Percentiles rank a stretch among this genome's conserved stretches.
phyloP scores from a whole-genome alignment of 2,113 vertebrate genomes.

The Bubalus kerabau region DNA sequence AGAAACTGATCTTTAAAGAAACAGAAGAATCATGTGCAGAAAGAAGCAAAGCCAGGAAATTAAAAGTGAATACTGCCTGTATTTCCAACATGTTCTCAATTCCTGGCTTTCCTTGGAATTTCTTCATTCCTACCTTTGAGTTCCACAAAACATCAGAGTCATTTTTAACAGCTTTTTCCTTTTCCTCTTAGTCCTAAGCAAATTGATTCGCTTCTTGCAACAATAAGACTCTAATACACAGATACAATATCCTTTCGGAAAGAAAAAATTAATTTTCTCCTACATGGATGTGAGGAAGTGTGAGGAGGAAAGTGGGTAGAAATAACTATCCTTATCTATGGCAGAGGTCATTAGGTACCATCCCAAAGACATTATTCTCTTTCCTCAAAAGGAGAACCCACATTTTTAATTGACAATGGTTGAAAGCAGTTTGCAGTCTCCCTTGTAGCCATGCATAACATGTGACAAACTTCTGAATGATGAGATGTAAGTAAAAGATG shows the following conservation, averaged over 20 bases:
- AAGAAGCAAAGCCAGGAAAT: neutral
- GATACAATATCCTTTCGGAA: neutral
- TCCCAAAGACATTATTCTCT: neutral
- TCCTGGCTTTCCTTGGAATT: neutral
- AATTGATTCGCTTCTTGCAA: neutral
- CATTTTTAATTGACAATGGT: neutral
- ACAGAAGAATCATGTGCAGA: neutral
- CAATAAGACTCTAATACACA: neutral
- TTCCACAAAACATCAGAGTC: neutral
- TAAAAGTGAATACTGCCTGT: neutral
- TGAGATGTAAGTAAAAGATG: neutral
- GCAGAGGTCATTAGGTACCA: neutral
- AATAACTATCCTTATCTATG: neutral
- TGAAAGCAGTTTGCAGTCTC: neutral
- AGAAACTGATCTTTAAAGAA: neutral
- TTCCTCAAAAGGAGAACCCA: neutral
- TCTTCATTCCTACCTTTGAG: neutral
- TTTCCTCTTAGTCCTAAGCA: neutral
- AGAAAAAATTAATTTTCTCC: neutral
- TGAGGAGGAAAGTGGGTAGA: neutral
- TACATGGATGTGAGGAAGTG: neutral
- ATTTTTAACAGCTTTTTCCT: neutral
- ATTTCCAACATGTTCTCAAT: neutral
- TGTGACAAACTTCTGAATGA: neutral
- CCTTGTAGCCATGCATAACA: neutral